Conservation (phyloP, 2,113 vertebrate species). For the Phalacrocorax aristotelis region DNA sequence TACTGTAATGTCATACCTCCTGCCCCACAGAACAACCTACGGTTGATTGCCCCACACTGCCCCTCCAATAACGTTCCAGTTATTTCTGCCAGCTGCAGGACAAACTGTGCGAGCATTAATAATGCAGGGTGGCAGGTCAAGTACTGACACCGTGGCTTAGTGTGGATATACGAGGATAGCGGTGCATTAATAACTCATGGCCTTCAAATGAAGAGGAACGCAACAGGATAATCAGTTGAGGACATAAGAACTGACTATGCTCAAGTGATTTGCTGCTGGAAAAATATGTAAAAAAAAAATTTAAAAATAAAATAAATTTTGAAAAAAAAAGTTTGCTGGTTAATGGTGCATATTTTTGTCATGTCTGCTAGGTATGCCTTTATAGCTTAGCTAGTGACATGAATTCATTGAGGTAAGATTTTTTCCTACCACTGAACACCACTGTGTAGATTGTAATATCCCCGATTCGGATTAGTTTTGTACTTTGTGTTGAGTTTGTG, state of each 20-base stretch:
- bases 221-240: constrained; percentile 21
- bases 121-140: constrained; percentile 85
- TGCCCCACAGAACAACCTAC: constrained; percentile 79
- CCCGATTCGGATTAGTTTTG: constrained; percentile 83
- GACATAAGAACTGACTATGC: constrained; percentile 50
- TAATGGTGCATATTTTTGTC: constrained; percentile 85
- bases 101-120: constrained; percentile 84
- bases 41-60: constrained; percentile 79
- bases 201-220: constrained; percentile 66
- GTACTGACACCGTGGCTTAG: constrained; percentile 77
- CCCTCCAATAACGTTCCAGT: constrained; percentile 78
- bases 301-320: constrained; percentile 30
- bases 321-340: constrained; percentile 77
- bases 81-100: constrained; percentile 81
- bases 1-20: constrained; percentile 90
- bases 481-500: constrained; percentile 88
- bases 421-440: constrained; percentile 86
- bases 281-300: constrained; percentile 70
- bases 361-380: constrained; percentile 82
- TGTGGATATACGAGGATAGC: background rate
- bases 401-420: constrained; percentile 84
- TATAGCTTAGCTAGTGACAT: constrained; percentile 84
- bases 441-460: constrained; percentile 85
- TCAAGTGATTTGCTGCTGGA: constrained; percentile 74
- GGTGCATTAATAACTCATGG: constrained; percentile 53